Evolutionary conservation across 2,113 vertebrate species (phyloP).

Genomic region (Semicossyphus pulcher): DNA sequence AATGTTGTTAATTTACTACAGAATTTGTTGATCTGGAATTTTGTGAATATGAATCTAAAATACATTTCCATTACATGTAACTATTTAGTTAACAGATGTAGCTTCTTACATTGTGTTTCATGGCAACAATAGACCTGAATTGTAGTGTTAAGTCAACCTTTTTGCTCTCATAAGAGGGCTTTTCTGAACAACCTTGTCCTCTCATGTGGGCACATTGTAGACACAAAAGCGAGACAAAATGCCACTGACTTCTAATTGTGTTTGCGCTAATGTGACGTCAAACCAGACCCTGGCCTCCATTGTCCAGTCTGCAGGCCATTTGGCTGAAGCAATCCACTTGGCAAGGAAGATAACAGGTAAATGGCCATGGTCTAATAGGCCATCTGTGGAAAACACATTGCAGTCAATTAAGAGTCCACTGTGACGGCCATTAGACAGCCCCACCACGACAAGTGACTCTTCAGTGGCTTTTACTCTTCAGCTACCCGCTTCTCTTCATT

Average conservation of each 20-base stretch:
- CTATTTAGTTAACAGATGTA: background rate
- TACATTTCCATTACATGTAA: background rate
- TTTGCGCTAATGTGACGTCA: conserved; percentile 68
- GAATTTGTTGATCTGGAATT: background rate
- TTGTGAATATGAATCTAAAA: background rate
- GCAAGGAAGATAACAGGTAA: conserved; percentile 69
- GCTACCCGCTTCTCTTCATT: conserved; percentile 47
- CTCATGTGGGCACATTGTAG: background rate
- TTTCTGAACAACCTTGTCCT: conserved; percentile 58
- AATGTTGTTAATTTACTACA: background rate
- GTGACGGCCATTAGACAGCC: conserved; percentile 77
- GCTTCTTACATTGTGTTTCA: background rate
- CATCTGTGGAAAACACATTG: conserved; percentile 79
- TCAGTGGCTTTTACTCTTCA: conserved; percentile 77
- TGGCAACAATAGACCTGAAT: background rate
- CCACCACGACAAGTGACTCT: conserved; percentile 77
- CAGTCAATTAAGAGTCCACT: conserved; percentile 82
- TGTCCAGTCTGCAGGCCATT: conserved; percentile 74
- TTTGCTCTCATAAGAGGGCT: background rate
- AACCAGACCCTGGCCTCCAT: conserved; percentile 58
- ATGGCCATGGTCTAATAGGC: conserved; percentile 78
- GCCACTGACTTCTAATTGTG: conserved; percentile 74
- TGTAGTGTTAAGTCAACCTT: conserved; percentile 10
- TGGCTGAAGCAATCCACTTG: conserved; percentile 65
- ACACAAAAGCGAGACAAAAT: conserved; percentile 54